phyloP scores from a whole-genome alignment of 2,797 vertebrate genomes.

The Pteronotus mesoamericanus region DNA sequence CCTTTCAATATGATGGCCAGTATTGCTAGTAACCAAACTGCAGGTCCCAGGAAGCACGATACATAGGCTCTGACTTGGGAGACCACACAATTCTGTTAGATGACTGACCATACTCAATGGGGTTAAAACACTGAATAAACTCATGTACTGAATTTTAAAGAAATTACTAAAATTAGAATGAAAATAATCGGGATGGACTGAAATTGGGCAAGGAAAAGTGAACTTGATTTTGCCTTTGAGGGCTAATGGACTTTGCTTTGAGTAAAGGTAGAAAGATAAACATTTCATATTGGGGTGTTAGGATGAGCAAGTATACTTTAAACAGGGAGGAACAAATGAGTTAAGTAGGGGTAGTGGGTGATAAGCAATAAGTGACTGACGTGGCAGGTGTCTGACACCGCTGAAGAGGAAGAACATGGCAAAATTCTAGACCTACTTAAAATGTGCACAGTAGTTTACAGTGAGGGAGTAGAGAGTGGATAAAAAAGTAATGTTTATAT shows the following conservation, averaged over 20 bases:
- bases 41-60: background rate
- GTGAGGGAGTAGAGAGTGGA: background rate
- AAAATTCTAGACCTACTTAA: background rate
- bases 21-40: no score
- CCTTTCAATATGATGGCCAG: background rate
- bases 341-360: background rate
- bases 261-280: background rate
- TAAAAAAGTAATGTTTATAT: accelerated
- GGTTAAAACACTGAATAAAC: background rate
- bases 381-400: background rate
- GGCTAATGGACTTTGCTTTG: background rate
- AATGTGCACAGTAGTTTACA: background rate
- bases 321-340: background rate
- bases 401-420: background rate
- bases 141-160: background rate
- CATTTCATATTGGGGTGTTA: background rate
- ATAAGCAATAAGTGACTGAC: background rate
- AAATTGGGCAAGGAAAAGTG: background rate
- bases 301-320: background rate
- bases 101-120: no score
- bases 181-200: background rate
- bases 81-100: background rate
- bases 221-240: background rate
- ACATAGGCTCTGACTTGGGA: accelerated
- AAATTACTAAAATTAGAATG: background rate